Base-by-base conservation (phyloP, 1,140 invertebrate genomes). In the Tribolium madens region DNA sequence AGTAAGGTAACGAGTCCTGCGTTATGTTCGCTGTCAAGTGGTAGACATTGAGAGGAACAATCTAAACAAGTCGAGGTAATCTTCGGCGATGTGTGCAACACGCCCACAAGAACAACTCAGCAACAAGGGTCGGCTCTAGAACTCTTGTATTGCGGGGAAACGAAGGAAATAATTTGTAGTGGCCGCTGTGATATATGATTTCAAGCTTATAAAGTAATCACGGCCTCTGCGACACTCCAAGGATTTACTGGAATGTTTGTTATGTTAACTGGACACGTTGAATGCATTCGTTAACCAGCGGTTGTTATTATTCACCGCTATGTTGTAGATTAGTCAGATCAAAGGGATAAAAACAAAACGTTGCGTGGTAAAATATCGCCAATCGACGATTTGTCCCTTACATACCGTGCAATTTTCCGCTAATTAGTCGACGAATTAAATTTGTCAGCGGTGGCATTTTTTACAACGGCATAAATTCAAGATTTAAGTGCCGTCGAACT, bases 161-260 rank as follows among this genome's bases (percentile, higher is more conserved):
- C 76, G 57, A 77, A 77, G 76, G 57, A 70, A 70, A 77, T 73
- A 73, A 77, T 77, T 77, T 77, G 76, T 77, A 70, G 69, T 70
- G 48, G 26, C 75, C 14, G 36, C 21, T 0, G 76, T 77, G 76
- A 77, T 77, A 73, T 77, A 77, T 77, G 76, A 70, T 33, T 73
- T 70, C 70, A 47, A 17, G 70, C 69, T 77, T 72, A 77, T 77
- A 77, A 77, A 77, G 76, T 77, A 77, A 77, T 77, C 76, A 77
- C 76, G 36, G 57, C 26, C 50, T 77, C 46, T 72, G 70, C 68
- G 69, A 72, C 68, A 77, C 76, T 60, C 50, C 57, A 18, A 77
- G 69, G 69, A 77, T 77, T 77, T 77, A 77, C 69, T 73, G 76
- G 76, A 76, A 77, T 72, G 69, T 76, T 70, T 50, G 50, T 73